Evolutionary conservation across 2,797 vertebrate genomes (phyloP), one percentile per base, ranked within the genome.

Genomic region (Anguilla obscura): DNA sequence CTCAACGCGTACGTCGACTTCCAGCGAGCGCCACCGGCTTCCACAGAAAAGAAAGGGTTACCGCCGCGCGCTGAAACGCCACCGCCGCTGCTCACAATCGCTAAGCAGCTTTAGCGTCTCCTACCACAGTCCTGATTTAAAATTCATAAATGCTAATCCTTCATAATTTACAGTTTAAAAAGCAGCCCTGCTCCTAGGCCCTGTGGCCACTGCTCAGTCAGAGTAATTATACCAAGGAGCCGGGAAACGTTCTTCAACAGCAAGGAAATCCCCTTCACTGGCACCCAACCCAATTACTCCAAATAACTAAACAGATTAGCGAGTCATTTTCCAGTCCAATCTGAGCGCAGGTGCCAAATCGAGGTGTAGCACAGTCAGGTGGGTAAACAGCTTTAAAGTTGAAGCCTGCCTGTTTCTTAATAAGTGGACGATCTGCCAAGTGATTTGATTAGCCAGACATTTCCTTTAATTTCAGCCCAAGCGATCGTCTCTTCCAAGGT

Each of bases 71-170:
- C 96, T 96, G 96, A 97, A 97, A 98, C 96, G 96, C 97, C 95
- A 96, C 96, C 14, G 4, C 74, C 30, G 63, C 63, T 1, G 96
- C 97, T 97, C 98, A 97, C 97, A 96, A 97, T 97, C 96, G 95
- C 96, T 98, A 99, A 99, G 98, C 98, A 97, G 98, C 98, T 99
- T 99, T 99, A 98, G 97, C 97, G 97, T 98, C 98, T 99, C 97
- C 98, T 97, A 98, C 97, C 97, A 97, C 97, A 97, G 97, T 96
- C 97, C 98, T 98, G 97, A 98, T 99, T 99, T 99, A 99, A 99
- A 99, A 99, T 99, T 99, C 98, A 99, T 99, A 99, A 99, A 99
- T 99, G 98, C 98, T 99, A 99, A 99, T 99, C 98, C 98, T 98
- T 98, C 98, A 99, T 99, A 99, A 99, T 99, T 99, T 99, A 99